phyloP scores from a whole-genome alignment of 1,140 invertebrate species.

The Ladona fulva region DNA sequence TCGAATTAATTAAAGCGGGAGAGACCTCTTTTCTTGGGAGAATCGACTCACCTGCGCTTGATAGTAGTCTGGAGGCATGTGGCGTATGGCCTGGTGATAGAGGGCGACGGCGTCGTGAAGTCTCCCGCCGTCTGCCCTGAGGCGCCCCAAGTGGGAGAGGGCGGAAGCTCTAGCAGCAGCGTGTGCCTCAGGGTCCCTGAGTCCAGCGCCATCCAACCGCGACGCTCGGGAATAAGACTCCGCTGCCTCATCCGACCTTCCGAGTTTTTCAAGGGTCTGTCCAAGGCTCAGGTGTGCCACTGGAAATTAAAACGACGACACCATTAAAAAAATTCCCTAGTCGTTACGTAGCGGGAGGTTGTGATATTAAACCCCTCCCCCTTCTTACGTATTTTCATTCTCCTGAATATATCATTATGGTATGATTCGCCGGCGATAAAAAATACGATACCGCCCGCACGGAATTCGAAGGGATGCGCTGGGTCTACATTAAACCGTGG shows the following conservation, averaged over 20 bases:
- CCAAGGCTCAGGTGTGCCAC: slow-evolving; percentile 94
- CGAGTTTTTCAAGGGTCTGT: slow-evolving; percentile 71
- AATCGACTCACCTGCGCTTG: slow-evolving; percentile 61
- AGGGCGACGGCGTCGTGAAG: slow-evolving; percentile 77
- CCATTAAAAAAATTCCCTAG: too few species aligned
- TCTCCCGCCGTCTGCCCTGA: slow-evolving; percentile 79
- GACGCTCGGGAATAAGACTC: slow-evolving; percentile 72
- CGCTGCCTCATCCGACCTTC: slow-evolving; percentile 72
- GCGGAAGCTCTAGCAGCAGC: slow-evolving; percentile 83
- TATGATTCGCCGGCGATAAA: too few species aligned
- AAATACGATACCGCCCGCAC: too few species aligned
- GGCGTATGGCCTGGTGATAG: slow-evolving; percentile 75
- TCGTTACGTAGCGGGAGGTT: too few species aligned
- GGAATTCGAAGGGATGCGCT: too few species aligned
- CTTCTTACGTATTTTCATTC: too few species aligned
- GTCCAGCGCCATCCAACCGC: slow-evolving; percentile 69
- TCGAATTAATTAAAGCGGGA: too few species aligned
- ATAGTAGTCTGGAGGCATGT: slow-evolving; percentile 64
- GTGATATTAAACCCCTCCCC: too few species aligned
- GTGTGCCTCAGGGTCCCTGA: slow-evolving; percentile 83
- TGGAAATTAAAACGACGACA: slow-evolving; percentile 41
- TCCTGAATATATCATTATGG: too few species aligned
- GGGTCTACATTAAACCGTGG: too few species aligned
- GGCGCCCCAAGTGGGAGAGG: slow-evolving; percentile 78
- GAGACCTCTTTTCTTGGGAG: too few species aligned